Percentiles rank a stretch among this genome's conserved stretches.
Conservation (phyloP, 2,113 vertebrate species). For the Myxocyprinus asiaticus region DNA sequence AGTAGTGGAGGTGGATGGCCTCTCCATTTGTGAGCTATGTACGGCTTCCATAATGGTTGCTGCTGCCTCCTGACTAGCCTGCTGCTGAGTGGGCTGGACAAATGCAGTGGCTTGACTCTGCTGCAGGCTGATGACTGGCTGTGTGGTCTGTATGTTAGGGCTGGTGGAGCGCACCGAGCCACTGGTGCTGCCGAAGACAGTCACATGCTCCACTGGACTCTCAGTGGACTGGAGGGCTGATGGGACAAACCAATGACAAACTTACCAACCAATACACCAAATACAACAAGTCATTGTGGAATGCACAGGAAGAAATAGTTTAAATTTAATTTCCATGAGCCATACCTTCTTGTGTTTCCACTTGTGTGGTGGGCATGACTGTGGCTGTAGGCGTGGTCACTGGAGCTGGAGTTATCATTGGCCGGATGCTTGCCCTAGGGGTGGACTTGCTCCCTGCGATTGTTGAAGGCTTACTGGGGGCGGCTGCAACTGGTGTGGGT, state of each 20-base stretch:
- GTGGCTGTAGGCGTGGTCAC: slow-evolving; percentile 94
- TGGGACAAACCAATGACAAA: slow-evolving; percentile 31
- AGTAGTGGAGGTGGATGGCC: slow-evolving; percentile 91
- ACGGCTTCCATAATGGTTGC: slow-evolving; percentile 83
- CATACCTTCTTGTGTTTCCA: slow-evolving; percentile 93
- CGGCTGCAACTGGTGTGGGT: slow-evolving; percentile 92
- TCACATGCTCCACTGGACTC: slow-evolving; percentile 90
- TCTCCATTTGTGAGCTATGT: slow-evolving; percentile 87
- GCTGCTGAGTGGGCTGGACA: slow-evolving; percentile 96
- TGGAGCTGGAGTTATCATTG: slow-evolving; percentile 94
- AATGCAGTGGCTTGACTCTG: slow-evolving; percentile 95
- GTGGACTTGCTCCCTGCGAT: slow-evolving; percentile 94
- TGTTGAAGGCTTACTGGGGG: slow-evolving; percentile 89
- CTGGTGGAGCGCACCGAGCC: slow-evolving; percentile 97
- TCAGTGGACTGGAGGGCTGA: slow-evolving; percentile 88
- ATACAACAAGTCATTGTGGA: neutral
- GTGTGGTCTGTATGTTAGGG: slow-evolving; percentile 89
- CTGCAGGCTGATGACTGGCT: slow-evolving; percentile 85
- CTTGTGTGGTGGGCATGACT: slow-evolving; percentile 97
- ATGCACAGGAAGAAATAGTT: too few species aligned
- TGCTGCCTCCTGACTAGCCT: slow-evolving; percentile 82
- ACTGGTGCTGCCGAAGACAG: slow-evolving; percentile 91
- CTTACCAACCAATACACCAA: neutral
- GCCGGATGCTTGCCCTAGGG: slow-evolving; percentile 94
- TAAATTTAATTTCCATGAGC: neutral